Evolutionary conservation across 1,140 invertebrate genomes (phyloP), one percentile per base, ranked within the genome.

Genomic region (Cydia amplana): DNA sequence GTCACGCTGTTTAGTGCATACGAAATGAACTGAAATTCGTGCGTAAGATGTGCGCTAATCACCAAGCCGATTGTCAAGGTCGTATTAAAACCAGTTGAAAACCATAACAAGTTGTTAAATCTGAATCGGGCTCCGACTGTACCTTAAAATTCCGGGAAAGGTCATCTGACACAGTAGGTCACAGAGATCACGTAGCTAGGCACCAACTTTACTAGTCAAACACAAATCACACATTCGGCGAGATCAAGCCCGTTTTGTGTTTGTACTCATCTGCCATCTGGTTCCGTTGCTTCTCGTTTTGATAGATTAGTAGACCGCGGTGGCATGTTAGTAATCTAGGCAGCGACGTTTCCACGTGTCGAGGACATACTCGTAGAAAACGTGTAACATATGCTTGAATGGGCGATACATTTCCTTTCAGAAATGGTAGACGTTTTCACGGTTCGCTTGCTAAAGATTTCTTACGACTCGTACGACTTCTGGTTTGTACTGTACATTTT

Each of bases 251-350:
- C 5, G 36, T 18, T 70, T 70, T 18, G 28, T 67, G 64, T 70
- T 70, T 70, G 65, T 70, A 18, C 65, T 43, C 32, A 70, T 70
- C 65, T 70, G 65, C 65, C 65, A 70, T 36, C 28, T 70, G 65
- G n/a, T 28, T 3, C 32, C 32, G n/a, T 20, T 20, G 65, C 65
- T 43, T 43, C 25, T 16, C n/a, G 64, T 65, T 28, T 28, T 70
- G 65, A 70, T 70, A 36, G 65, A 70, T 70, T 70, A 70, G 28
- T n/a, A 49, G 16, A 55, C 51, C 9, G 20, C 55, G 20, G 55
- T 23, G 20, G 20, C 55, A 23, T 23, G 55, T 23, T 60, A 20
- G 55, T 12, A 60, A 60, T 60, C 55, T 10, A 23, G 46, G 46
- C 46, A 49, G 20, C 55, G 55, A 60, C 7, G 4, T 23, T 60